Conservation (phyloP, 35 echinoderm and acorn worm species). For the Strongylocentrotus purpuratus region DNA sequence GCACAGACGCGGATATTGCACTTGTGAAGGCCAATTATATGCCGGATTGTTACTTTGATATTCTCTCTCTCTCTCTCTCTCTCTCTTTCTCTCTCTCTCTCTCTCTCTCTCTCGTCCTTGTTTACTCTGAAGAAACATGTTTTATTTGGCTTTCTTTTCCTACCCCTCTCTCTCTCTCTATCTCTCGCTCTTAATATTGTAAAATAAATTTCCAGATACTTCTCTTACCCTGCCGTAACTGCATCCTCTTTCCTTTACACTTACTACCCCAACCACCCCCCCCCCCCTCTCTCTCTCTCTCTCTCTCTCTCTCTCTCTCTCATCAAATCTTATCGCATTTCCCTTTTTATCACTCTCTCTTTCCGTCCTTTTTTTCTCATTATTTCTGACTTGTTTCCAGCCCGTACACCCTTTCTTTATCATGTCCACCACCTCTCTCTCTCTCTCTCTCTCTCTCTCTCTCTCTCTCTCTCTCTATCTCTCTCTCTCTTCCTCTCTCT, state of each 20-base stretch:
- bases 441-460: no score
- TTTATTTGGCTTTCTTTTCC: no score
- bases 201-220: no score
- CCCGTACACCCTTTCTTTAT: no score
- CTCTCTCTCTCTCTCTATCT: no score
- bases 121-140: no score
- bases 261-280: no score
- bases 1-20: background rate
- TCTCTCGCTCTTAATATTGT: no score
- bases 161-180: no score
- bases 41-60: background rate
- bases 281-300: background rate
- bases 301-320: background rate
- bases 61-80: background rate
- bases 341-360: background rate
- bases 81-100: background rate
- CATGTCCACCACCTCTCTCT: no score
- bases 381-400: background rate
- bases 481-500: background rate
- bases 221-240: no score
- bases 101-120: background rate
- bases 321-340: background rate
- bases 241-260: no score
- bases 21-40: background rate
- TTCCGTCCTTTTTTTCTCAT: background rate